Conservation (phyloP, 2,888 invertebrate species). For the Agelastica alni region DNA sequence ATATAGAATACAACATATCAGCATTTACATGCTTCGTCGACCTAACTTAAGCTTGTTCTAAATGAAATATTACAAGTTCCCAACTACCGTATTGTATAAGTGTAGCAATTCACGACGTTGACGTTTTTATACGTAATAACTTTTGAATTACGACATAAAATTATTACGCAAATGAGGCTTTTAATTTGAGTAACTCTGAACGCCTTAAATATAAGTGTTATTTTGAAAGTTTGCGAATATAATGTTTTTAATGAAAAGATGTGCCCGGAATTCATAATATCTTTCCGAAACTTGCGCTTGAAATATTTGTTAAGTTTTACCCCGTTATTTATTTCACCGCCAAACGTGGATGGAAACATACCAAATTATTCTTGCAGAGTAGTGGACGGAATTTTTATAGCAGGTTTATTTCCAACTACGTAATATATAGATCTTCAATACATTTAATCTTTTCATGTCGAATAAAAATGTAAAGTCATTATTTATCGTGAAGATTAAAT, state of each 20-base stretch:
- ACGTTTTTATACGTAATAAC: constrained; percentile 25
- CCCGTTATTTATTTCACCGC: neutral
- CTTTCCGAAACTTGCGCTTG: constrained; percentile 5
- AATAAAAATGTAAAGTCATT: no score
- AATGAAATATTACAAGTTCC: constrained; percentile 20
- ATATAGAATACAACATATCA: no score
- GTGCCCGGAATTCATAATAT: constrained; percentile 11
- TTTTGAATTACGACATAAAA: constrained; percentile 22
- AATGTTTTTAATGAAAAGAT: constrained; percentile 15
- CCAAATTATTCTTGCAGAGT: no score
- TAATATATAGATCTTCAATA: no score
- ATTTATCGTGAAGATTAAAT: no score
- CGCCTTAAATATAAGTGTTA: constrained; percentile 16
- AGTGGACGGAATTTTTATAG: no score
- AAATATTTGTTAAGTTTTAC: constrained; percentile 1
- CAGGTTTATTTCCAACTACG: no score
- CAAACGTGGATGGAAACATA: no score
- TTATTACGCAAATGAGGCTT: constrained; percentile 18
- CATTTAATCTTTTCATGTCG: no score
- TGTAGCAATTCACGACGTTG: constrained; percentile 21
- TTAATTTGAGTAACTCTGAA: constrained; percentile 17
- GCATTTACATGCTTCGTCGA: no score
- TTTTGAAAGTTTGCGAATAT: constrained; percentile 15
- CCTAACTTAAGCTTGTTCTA: constrained; percentile 1
- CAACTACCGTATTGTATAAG: constrained; percentile 20